Conservation (phyloP, 2,888 invertebrate genomes). For the Cheilosia variabilis region DNA sequence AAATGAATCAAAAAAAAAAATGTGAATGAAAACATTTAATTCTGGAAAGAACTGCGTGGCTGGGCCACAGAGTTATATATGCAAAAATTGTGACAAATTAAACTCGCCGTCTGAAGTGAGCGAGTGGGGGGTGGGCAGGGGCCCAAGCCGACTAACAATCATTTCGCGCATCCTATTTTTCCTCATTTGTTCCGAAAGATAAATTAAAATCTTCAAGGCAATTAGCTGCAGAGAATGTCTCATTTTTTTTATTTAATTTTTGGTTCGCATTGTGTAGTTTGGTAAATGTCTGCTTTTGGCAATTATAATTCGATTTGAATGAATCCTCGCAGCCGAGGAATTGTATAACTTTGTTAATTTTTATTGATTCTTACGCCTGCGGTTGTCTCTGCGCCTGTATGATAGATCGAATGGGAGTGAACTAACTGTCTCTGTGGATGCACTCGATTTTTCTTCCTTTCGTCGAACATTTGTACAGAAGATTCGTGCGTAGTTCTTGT, state of each 20-base stretch:
- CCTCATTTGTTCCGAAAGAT: slow-evolving; percentile 60
- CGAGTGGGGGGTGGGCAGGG: background rate
- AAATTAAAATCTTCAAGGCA: slow-evolving; percentile 65
- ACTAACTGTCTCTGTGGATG: background rate
- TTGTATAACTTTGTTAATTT: slow-evolving; percentile 12
- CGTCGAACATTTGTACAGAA: slow-evolving; percentile 3
- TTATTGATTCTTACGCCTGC: slow-evolving; percentile 64
- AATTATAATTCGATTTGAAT: slow-evolving; percentile 74
- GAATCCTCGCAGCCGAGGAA: slow-evolving; percentile 21
- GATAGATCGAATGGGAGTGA: slow-evolving; percentile 11
- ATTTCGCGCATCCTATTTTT: slow-evolving; percentile 56
- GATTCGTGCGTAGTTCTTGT: slow-evolving; percentile 11
- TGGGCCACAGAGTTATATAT: slow-evolving; percentile 40
- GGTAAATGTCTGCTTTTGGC: slow-evolving; percentile 62
- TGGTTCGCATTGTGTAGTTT: slow-evolving; percentile 30
- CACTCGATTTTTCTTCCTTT: slow-evolving; percentile 16
- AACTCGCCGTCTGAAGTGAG: slow-evolving; percentile 20
- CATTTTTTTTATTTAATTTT: slow-evolving; percentile 21
- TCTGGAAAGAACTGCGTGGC: slow-evolving; percentile 64
- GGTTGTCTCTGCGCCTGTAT: slow-evolving; percentile 3
- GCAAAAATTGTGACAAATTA: slow-evolving; percentile 73
- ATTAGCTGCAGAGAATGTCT: slow-evolving; percentile 68
- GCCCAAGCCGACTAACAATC: slow-evolving; percentile 29
- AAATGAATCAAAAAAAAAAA: slow-evolving; percentile 30
- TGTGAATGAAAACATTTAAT: slow-evolving; percentile 38